These are phyloP conservation scores for Spisula solida DNA, from an alignment of 2,888 invertebrate species.

Conservation along the genomic window DNA sequence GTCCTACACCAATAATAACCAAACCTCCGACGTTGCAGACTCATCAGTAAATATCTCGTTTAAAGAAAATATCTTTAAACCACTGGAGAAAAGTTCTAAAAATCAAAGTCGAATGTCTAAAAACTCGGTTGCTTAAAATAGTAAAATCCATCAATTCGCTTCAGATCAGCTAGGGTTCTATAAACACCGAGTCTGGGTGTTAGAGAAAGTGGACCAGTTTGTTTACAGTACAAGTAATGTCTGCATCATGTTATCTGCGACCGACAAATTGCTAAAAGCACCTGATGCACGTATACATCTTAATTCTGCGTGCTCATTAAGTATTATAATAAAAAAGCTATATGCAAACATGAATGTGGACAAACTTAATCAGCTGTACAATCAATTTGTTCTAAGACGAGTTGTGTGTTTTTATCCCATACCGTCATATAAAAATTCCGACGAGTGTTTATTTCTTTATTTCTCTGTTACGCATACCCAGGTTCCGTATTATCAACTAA, in stretches of 20 bases:
- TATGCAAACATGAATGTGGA: not conserved
- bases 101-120: constrained; percentile 30
- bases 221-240: constrained; percentile 29
- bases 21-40: not conserved
- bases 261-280: not conserved
- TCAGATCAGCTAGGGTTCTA: constrained; percentile 34
- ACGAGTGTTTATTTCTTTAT: too few relatives aligned
- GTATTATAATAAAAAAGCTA: too few relatives aligned
- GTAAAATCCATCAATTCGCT: constrained; percentile 42
- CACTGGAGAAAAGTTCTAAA: not conserved
- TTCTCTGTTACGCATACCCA: not conserved
- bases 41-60: not conserved
- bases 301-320: not conserved
- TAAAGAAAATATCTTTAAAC: not conserved
- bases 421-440: not conserved
- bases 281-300: not conserved
- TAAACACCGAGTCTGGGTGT: constrained; percentile 37
- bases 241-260: not conserved
- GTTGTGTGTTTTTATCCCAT: not conserved
- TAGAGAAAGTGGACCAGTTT: constrained; percentile 10
- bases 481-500: not conserved
- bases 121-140: constrained; percentile 45
- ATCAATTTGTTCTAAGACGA: not conserved
- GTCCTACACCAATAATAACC: not conserved
- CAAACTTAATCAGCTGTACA: not conserved